phyloP scores from a whole-genome alignment of 2,797 vertebrate species.

The Hypotaenidia philippensis region DNA sequence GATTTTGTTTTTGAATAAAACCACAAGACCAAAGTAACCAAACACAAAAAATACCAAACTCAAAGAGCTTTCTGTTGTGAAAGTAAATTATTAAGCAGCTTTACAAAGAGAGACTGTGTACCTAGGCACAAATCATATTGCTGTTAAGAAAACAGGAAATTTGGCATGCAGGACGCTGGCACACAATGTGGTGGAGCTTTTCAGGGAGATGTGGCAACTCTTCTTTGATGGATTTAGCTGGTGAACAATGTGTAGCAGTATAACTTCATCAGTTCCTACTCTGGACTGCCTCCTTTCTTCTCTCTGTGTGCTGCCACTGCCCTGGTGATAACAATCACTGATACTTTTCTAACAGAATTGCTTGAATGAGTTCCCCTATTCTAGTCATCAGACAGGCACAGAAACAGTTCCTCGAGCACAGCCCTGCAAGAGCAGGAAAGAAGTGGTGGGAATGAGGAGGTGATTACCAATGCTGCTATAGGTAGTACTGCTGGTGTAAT shows the following conservation, averaged over 20 bases:
- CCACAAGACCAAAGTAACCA: background rate
- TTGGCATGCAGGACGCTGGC: fast-evolving
- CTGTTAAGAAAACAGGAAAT: background rate
- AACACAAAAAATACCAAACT: background rate
- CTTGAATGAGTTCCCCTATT: background rate
- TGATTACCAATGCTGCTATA: background rate
- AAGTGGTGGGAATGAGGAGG: background rate
- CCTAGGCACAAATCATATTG: background rate
- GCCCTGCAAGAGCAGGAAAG: background rate
- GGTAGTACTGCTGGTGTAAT: background rate
- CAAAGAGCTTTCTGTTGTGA: background rate
- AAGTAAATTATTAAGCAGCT: background rate
- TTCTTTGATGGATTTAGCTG: background rate
- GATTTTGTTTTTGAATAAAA: background rate
- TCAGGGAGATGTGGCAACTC: background rate
- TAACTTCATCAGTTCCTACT: background rate
- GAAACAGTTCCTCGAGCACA: background rate
- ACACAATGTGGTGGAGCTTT: background rate
- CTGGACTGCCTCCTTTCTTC: background rate
- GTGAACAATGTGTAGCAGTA: background rate
- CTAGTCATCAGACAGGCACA: background rate
- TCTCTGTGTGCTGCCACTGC: background rate
- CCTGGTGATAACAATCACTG: background rate
- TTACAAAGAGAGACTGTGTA: background rate
- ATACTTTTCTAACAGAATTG: background rate